phyloP scores from a whole-genome alignment of 2,113 vertebrate genomes.

The Xyliphius kryptos region DNA sequence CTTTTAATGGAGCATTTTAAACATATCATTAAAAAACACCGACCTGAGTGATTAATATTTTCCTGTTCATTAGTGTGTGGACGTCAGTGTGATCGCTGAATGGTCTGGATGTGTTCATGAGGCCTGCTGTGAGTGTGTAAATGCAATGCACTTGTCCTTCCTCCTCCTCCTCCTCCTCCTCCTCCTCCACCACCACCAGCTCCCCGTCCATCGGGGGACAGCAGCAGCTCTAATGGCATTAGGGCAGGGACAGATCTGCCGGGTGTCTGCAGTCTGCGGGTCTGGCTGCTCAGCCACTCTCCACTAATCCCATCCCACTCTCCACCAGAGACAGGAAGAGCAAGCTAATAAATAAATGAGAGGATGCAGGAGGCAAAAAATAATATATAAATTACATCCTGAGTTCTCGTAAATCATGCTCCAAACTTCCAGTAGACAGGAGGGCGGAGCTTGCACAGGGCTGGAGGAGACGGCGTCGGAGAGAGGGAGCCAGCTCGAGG shows the following conservation, averaged over 20 bases:
- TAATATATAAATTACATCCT: slow-evolving; percentile 77
- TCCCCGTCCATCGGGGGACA: slow-evolving; percentile 67
- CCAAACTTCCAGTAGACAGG: slow-evolving; percentile 77
- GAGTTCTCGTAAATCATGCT: slow-evolving; percentile 80
- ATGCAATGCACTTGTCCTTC: background rate
- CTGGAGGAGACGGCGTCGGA: slow-evolving; percentile 29
- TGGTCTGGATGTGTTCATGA: slow-evolving; percentile 12
- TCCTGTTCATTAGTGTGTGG: too few species aligned
- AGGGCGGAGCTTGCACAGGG: slow-evolving; percentile 63
- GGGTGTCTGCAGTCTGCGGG: slow-evolving; percentile 71
- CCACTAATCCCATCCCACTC: slow-evolving; percentile 72
- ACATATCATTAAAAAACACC: too few species aligned
- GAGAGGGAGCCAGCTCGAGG: slow-evolving; percentile 19
- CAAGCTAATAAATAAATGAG: slow-evolving; percentile 81
- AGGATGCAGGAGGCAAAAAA: slow-evolving; percentile 68
- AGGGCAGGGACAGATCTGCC: slow-evolving; percentile 75
- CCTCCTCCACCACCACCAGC: background rate
- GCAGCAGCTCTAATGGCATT: slow-evolving; percentile 70
- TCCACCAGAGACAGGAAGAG: slow-evolving; percentile 74
- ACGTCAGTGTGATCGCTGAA: too few species aligned
- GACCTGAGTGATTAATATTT: too few species aligned
- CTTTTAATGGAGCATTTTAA: too few species aligned
- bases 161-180: too few species aligned
- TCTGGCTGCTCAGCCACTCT: slow-evolving; percentile 69
- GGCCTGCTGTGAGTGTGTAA: background rate